Evolutionary conservation across 2,797 vertebrate genomes (phyloP), one percentile per base, ranked within the genome.

Genomic region (Ctenosaura bakeri): DNA sequence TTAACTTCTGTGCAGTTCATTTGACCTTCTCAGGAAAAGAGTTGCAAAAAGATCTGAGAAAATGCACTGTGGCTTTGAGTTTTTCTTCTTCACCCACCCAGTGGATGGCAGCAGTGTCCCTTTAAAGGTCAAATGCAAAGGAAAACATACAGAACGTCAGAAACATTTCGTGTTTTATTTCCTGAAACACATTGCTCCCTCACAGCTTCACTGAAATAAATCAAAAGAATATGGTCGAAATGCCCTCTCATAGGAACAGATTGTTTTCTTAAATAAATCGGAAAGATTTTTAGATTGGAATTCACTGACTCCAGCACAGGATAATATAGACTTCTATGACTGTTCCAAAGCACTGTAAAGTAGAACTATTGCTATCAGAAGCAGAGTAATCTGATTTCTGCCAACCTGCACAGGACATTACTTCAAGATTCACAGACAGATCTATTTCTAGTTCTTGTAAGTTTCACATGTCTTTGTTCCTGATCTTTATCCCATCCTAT

Each of bases 91-190:
- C 93, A 22, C 66, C 78, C 93, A 94, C 18, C 52, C 94, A 0
- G 94, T 94, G 89, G 71, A 94, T 95, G 95, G 92, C 73, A 88
- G 94, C 88, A 91, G 92, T 94, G 93, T 89, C 92, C 92, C 83
- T 89, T 52, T 64, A 64, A 83, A 92, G 74, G 56, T 81, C 81
- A 0, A 77, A 79, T 86, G 92, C 91, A 8, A 3, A 32, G 42
- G 78, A 7, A 94, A 89, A 81, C 22, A 14, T 59, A 76, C 29
- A 79, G 74, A 64, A 62, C 91, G 86, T 86, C 29, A 77, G 56
- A 83, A 54, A 88, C 7, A 95, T 95, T 90, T 94, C 83, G 71
- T 77, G 38, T 92, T 95, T 92, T 91, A 66, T 74, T 96, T 93
- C 91, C 94, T 92, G 91, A 92, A 95, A 89, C 81, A 91, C 81